Evolutionary conservation across 2,113 vertebrate genomes (phyloP).

Genomic region (Cynocephalus volans): DNA sequence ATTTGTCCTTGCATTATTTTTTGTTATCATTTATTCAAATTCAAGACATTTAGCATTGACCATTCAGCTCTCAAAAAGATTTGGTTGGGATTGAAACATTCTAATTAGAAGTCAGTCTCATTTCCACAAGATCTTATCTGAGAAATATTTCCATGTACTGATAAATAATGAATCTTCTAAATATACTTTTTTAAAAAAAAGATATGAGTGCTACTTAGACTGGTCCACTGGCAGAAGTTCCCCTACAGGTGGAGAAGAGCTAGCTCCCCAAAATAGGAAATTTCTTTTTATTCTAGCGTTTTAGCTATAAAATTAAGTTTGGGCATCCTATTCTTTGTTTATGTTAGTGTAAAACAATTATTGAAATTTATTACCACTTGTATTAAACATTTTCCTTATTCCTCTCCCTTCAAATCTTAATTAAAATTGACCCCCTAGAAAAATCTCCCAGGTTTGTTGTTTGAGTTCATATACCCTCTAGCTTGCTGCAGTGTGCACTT

Average conservation of each 20-base stretch:
- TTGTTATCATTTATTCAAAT: conserved; percentile 68
- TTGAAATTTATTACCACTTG: conserved; percentile 16
- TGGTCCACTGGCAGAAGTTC: conserved; percentile 11
- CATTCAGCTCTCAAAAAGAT: conserved; percentile 77
- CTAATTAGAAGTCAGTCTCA: conserved; percentile 73
- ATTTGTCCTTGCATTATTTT: conserved; percentile 63
- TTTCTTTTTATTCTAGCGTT: conserved; percentile 44
- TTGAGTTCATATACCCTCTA: neutral
- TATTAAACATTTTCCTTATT: conserved; percentile 4
- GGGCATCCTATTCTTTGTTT: neutral
- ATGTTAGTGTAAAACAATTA: conserved; percentile 50
- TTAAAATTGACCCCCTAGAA: conserved; percentile 55
- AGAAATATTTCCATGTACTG: conserved; percentile 68
- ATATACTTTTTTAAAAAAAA: conserved; percentile 8
- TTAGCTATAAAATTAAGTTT: conserved; percentile 60
- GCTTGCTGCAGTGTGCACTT: neutral
- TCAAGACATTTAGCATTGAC: conserved; percentile 63
- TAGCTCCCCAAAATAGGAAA: neutral
- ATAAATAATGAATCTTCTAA: conserved; percentile 34
- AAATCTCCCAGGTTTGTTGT: neutral
- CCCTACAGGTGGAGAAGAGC: neutral
- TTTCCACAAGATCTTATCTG: conserved; percentile 56
- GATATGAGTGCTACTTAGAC: neutral
- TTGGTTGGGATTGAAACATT: conserved; percentile 76
- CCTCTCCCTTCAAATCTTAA: conserved; percentile 26